Base-by-base conservation (phyloP, 2,888 invertebrate genomes). In the Mythimna loreyi region DNA sequence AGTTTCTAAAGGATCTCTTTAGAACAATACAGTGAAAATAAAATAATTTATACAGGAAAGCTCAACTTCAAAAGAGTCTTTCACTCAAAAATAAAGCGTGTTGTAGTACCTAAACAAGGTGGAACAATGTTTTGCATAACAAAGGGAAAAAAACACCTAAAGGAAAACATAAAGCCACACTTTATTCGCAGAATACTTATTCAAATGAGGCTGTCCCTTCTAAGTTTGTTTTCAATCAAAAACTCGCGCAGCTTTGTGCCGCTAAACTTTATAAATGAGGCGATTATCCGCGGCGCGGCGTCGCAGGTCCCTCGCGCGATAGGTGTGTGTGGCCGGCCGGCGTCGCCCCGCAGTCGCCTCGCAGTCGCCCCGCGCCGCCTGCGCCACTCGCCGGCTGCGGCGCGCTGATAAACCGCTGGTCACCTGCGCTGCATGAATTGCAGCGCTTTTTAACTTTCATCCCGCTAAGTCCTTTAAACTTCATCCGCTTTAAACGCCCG, bases 201-300 rank as follows among this genome's bases (percentile, higher is more conserved):
- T 96, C 95, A 96, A 96, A 96, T 95, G 96, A 96, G 94, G 92
- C 94, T 93, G 96, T 96, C 95, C 96, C 96, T 96, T 95, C 96
- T 94, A 95, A 96, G 96, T 96, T 96, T 96, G 94, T 95, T 96
- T 96, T 96, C 96, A 96, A 96, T 96, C 96, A 96, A 95, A 95
- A 95, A 95, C 95, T 95, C 94, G 90, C 92, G 91, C 93, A 93
- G 95, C 94, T 95, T 95, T 95, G 94, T 94, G 91, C 92, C 92
- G 94, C 92, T 96, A 95, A 95, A 95, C 96, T 96, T 96, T 95
- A 95, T 96, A 95, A 95, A 96, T 95, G 95, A 95, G 94, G 91
- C 96, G 96, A 96, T 96, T 96, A 96, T 95, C 96, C 96, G 86
- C 90, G 89, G 86, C 95, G 87, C 89, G 88, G 87, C 90, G 90